A percentile compares a stretch with the other conserved stretches of the same genome.
phyloP scores from a whole-genome alignment of 2,888 invertebrate species.

The Lobophora halterata region DNA sequence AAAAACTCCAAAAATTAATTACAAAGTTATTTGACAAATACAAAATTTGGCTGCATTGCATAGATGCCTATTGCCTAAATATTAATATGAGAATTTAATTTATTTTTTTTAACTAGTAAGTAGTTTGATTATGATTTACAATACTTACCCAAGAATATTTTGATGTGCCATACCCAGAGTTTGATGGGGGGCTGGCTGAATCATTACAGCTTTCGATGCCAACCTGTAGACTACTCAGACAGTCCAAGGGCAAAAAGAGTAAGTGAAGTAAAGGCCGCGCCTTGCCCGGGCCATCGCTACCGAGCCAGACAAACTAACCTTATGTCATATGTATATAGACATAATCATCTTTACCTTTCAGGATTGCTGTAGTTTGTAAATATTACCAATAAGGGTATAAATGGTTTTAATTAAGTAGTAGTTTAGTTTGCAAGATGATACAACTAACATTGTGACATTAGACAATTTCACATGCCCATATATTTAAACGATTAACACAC shows the following conservation, averaged over 20 bases:
- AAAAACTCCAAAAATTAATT: no score
- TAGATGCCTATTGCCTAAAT: neutral
- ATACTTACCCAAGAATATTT: slow-evolving; percentile 46
- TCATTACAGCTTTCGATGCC: slow-evolving; percentile 93
- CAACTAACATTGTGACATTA: slow-evolving; percentile 28
- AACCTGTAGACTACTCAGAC: slow-evolving; percentile 94
- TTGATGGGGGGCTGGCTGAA: slow-evolving; percentile 95
- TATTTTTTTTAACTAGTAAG: no score
- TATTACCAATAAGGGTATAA: slow-evolving; percentile 37
- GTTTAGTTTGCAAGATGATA: slow-evolving; percentile 22
- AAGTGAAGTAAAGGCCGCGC: slow-evolving; percentile 73
- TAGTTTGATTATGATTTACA: slow-evolving; percentile 10
- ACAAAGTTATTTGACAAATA: no score
- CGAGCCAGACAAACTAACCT: slow-evolving; percentile 55
- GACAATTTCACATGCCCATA: slow-evolving; percentile 28
- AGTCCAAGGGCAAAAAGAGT: slow-evolving; percentile 91
- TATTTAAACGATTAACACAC: slow-evolving; percentile 19
- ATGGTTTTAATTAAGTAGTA: slow-evolving; percentile 34
- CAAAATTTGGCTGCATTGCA: no score
- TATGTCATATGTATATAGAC: slow-evolving; percentile 66
- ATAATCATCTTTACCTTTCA: slow-evolving; percentile 50
- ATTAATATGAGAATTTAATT: neutral
- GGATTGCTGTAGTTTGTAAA: slow-evolving; percentile 44
- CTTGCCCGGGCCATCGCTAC: slow-evolving; percentile 38
- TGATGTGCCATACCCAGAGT: slow-evolving; percentile 81